These are phyloP conservation scores for Antedon bifida DNA, from an alignment of 35 echinoderm and acorn worm species.

Conservation along the genomic window DNA sequence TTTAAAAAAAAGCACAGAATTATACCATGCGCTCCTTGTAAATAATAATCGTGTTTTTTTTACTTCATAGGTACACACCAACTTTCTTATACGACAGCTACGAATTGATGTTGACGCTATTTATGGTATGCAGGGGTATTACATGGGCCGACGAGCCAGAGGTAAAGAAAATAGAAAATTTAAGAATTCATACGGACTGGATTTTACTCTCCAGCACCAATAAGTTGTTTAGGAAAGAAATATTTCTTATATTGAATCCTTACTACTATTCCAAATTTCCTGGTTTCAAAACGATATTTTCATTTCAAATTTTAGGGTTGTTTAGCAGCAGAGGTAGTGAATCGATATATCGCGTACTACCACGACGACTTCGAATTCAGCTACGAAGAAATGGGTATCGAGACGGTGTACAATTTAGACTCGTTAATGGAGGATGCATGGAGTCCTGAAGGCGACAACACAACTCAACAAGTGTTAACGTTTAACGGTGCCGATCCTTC, in stretches of 20 bases:
- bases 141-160: background rate
- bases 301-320: conserved; percentile 2
- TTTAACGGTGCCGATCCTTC: conserved; percentile 17
- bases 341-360: conserved; percentile 39
- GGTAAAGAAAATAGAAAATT: no score
- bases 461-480: conserved; percentile 15
- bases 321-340: background rate
- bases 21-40: no score
- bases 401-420: background rate
- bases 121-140: conserved; percentile 63
- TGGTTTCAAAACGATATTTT: no score
- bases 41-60: background rate
- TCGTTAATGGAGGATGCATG: background rate
- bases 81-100: conserved; percentile 37
- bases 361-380: conserved; percentile 18
- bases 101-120: conserved; percentile 44
- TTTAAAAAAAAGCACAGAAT: no score
- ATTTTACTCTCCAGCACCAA: no score
- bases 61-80: conserved; percentile 23
- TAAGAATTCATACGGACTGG: no score
- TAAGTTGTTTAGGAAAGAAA: no score
- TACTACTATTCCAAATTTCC: no score
- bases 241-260: no score
- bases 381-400: background rate
- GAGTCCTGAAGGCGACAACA: conserved; percentile 15